phyloP scores from a whole-genome alignment of 2,797 vertebrate genomes.

The Scolopax bukidnonensis region DNA sequence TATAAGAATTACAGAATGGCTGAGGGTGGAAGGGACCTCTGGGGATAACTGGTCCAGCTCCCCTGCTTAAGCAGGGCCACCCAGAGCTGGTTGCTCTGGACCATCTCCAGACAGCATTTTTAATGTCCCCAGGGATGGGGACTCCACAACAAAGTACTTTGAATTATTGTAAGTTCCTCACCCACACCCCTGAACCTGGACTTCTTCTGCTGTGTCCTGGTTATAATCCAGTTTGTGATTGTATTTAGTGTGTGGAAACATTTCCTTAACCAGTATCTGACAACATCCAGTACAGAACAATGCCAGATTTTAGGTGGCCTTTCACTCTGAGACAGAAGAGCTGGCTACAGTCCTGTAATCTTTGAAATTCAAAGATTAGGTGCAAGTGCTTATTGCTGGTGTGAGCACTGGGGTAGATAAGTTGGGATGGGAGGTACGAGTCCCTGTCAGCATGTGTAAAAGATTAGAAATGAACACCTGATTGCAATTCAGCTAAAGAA shows the following conservation, averaged over 20 bases:
- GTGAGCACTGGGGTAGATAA: not conserved
- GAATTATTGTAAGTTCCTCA: not conserved
- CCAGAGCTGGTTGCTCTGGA: not conserved
- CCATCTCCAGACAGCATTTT: not conserved
- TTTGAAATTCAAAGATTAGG: not conserved
- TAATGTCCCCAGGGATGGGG: not conserved
- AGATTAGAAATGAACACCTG: not conserved
- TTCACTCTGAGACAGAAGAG: not conserved
- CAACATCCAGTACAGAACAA: not conserved
- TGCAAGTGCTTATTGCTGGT: not conserved
- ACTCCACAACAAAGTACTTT: not conserved
- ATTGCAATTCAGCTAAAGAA: not conserved
- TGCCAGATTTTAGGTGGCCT: not conserved
- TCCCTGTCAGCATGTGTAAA: not conserved
- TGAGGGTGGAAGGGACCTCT: not conserved
- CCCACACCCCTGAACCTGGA: not conserved
- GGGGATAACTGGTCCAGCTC: not conserved
- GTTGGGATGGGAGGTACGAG: not conserved
- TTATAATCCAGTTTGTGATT: not conserved
- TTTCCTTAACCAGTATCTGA: not conserved
- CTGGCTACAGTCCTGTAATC: not conserved
- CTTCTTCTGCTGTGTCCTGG: not conserved
- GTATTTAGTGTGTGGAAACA: not conserved
- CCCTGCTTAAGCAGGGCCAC: not conserved
- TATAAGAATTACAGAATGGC: not conserved